Conservation (phyloP, 2,797 vertebrate species). For the Amniataba percoides region DNA sequence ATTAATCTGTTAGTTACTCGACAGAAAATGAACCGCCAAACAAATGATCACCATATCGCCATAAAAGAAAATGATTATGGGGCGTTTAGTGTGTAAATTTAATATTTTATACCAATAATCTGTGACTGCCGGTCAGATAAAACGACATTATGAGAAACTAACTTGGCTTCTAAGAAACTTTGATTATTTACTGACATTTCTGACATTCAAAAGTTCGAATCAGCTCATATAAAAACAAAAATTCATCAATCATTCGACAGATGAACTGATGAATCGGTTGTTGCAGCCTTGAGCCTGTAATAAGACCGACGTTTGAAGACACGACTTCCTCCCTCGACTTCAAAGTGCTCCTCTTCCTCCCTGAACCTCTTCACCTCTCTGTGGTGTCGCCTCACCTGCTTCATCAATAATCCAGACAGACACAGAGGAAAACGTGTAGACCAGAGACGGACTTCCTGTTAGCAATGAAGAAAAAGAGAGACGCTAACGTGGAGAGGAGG, state of each 20-base stretch:
- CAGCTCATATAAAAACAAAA: no score
- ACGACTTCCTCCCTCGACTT: background rate
- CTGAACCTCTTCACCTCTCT: conserved; percentile 24
- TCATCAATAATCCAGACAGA: conserved; percentile 48
- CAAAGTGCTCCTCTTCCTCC: background rate
- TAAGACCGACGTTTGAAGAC: background rate
- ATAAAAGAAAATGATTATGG: no score
- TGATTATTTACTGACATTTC: background rate
- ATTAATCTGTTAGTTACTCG: background rate
- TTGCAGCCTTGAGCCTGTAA: background rate
- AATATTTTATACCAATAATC: no score
- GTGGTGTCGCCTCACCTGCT: conserved; percentile 26
- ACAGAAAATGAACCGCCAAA: background rate
- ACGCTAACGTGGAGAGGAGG: background rate
- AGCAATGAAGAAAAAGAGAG: background rate
- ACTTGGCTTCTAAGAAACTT: background rate
- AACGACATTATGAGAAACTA: background rate
- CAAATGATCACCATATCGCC: no score
- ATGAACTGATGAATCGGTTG: background rate
- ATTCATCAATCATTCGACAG: background rate
- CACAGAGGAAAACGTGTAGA: conserved; percentile 36
- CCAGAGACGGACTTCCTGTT: conserved; percentile 21
- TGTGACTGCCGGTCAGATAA: background rate
- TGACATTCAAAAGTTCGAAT: no score
- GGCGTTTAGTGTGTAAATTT: no score